Evolutionary conservation across 2,113 vertebrate species (phyloP).

Genomic region (Psilopogon haemacephalus): DNA sequence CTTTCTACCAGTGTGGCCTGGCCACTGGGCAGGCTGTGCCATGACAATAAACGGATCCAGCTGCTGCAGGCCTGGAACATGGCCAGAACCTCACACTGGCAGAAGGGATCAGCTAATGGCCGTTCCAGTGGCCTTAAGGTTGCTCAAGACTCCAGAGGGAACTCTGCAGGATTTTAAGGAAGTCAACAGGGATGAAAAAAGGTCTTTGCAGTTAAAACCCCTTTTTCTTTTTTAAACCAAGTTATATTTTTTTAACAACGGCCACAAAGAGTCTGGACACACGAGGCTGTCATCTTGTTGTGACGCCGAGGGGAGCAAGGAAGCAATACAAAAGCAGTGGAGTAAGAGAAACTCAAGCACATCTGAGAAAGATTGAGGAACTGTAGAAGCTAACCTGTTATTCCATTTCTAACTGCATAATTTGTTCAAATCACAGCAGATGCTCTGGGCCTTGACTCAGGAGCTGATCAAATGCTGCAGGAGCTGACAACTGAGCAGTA

Average conservation of each 20-base stretch:
- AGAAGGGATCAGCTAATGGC: neutral
- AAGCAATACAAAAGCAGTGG: neutral
- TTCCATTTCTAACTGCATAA: neutral
- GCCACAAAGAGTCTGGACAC: neutral
- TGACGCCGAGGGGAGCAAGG: neutral
- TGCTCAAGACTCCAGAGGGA: neutral
- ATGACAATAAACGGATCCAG: neutral
- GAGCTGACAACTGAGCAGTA: neutral
- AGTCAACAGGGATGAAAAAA: neutral
- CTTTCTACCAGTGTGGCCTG: neutral
- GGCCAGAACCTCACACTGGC: neutral
- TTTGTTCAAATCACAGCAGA: neutral
- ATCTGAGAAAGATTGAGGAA: neutral
- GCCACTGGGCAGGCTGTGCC: neutral
- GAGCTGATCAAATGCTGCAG: neutral
- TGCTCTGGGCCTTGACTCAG: neutral
- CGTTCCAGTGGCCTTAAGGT: neutral
- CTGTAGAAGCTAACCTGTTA: neutral
- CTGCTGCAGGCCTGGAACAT: neutral
- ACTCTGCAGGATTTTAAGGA: neutral
- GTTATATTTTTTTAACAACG: neutral
- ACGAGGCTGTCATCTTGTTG: neutral
- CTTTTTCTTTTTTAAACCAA: neutral
- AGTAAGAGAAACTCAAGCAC: neutral
- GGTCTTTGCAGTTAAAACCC: neutral